Conservation (phyloP, 2,888 invertebrate species). For the Andrena bicolor region DNA sequence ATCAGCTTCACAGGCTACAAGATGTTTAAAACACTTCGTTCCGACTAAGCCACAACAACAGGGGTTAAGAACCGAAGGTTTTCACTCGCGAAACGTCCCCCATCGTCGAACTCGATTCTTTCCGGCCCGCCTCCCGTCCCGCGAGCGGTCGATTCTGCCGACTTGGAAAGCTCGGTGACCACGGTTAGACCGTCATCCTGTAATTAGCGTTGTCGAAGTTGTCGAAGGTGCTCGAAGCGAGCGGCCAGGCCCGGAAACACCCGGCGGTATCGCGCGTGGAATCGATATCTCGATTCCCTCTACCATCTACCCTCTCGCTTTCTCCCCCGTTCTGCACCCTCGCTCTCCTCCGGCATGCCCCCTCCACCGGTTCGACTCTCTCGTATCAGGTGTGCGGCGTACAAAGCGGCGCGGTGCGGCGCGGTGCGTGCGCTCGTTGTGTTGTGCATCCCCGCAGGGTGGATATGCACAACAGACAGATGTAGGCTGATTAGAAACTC, state of each 20-base stretch:
- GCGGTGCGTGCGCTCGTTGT: constrained; percentile 30
- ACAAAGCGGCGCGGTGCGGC: constrained; percentile 30
- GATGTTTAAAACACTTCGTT: neutral
- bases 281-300: constrained; percentile 73
- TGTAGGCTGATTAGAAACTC: constrained; percentile 72
- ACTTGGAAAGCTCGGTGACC: constrained; percentile 57
- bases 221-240: constrained; percentile 70
- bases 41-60: neutral
- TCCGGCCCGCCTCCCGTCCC: neutral
- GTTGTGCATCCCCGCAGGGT: constrained; percentile 7
- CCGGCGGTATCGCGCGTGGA: constrained; percentile 72
- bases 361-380: constrained; percentile 10
- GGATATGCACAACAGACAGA: constrained; percentile 60
- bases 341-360: constrained; percentile 18
- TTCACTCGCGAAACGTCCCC: neutral
- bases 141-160: constrained; percentile 52
- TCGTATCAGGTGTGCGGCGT: constrained; percentile 53
- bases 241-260: constrained; percentile 70
- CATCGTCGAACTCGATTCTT: neutral
- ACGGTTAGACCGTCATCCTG: constrained; percentile 66
- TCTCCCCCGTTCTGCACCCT: neutral
- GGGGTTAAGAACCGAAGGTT: neutral
- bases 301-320: constrained; percentile 9
- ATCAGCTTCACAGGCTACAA: constrained; percentile 14
- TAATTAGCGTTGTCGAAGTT: constrained; percentile 73